Base-by-base conservation (phyloP, 1,140 invertebrate genomes). In the Proctacanthus coquilletti region DNA sequence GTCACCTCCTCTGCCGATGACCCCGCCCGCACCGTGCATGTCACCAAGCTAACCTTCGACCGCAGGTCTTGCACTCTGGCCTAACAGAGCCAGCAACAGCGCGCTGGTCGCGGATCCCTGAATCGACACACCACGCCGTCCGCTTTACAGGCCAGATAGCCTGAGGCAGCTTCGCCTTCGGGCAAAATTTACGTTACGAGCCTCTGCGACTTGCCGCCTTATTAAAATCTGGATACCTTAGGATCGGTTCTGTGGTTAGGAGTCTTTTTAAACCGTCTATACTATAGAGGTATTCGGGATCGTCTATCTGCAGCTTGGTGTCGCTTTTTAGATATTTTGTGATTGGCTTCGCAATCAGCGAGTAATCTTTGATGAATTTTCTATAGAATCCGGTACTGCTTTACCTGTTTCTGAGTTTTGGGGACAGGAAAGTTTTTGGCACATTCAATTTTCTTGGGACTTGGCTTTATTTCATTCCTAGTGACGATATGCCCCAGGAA, bases 401-500 rank as follows among this genome's bases (percentile, higher is more conserved):
- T 46, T n/a, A 49, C 45, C 37, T 52, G 31, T 23, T 46, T 51
- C 3, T 17, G 32, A 3, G 41, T 48, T 43, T 47, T 48, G 2
- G 48, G 52, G 5, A 49, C 32, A 8, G 52, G 45, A 36, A 34
- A 51, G 5, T 46, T 39, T 40, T 38, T 34, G n/a, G n/a, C n/a
- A n/a, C n/a, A n/a, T 21, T 52, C 44, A 10, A 43, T 32, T 37
- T 48, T 43, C 11, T 42, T 36, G 14, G 45, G 42, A 21, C 53
- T 43, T 18, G 45, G 47, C 37, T 43, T 49, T 19, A 49, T 42
- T 14, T 18, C 42, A 36, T 41, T 35, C 14, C 11, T 4, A 10
- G 52, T 48, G 15, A 60, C 50, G 9, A 55, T 34, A 41, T 60
- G 54, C 19, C 53, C 52, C 34, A 56, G n/a, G n/a, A n/a, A n/a